A percentile compares a stretch with the other conserved stretches of the same genome.
Conservation (phyloP, 2,113 vertebrate genomes). For the Galeopterus variegatus region DNA sequence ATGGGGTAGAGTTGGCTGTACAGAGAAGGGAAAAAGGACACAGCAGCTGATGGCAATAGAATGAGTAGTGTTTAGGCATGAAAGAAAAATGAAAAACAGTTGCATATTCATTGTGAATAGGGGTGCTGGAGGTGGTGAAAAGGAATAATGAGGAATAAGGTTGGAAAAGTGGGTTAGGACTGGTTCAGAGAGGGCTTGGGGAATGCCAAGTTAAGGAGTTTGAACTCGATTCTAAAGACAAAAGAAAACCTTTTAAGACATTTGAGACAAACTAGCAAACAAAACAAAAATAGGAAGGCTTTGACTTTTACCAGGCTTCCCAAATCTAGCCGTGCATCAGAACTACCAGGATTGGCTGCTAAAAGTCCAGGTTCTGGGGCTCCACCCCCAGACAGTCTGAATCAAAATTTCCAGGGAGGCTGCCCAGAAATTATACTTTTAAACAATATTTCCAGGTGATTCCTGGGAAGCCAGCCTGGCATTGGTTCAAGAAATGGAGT, state of each 20-base stretch:
- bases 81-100: not conserved
- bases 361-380: not conserved
- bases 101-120: not conserved
- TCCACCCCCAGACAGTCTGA: not conserved
- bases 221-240: conserved; percentile 41
- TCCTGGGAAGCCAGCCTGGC: conserved; percentile 21
- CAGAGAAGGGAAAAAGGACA: not conserved
- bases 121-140: not conserved
- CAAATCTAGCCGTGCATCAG: not conserved
- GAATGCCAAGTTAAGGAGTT: not conserved
- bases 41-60: not conserved
- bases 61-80: not conserved
- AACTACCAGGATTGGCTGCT: not conserved
- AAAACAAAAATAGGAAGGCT: not conserved
- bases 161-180: not conserved
- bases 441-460: conserved; percentile 46
- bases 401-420: not conserved
- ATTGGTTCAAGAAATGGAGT: conserved; percentile 16
- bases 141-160: not conserved
- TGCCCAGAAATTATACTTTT: conserved; percentile 22
- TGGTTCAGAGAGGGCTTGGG: not conserved
- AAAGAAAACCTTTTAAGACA: not conserved
- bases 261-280: not conserved
- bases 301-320: not conserved
- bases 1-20: not conserved